Conservation (phyloP, 2,113 vertebrate genomes). For the Delphinus delphis region DNA sequence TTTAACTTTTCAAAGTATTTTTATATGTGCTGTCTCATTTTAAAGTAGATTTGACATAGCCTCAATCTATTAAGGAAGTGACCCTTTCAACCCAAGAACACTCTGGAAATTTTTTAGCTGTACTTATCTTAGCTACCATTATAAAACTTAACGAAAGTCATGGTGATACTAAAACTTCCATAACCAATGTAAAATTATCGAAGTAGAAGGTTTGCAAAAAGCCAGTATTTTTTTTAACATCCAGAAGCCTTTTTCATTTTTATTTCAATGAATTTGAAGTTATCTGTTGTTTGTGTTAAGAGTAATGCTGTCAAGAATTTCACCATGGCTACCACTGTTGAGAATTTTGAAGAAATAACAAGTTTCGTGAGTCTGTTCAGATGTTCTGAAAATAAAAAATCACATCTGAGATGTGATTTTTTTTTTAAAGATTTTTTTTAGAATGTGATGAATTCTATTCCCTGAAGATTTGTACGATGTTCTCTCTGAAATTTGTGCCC, state of each 20-base stretch:
- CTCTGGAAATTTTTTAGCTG: slow-evolving; percentile 44
- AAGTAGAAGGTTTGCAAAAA: slow-evolving; percentile 38
- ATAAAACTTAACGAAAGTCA: slow-evolving; percentile 64
- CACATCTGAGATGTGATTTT: not conserved
- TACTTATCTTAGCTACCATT: slow-evolving; percentile 50
- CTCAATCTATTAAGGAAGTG: slow-evolving; percentile 69
- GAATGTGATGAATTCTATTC: not conserved
- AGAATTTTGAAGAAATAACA: slow-evolving; percentile 47
- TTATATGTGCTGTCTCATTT: slow-evolving; percentile 71
- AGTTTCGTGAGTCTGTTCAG: not conserved
- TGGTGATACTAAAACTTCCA: slow-evolving; percentile 56
- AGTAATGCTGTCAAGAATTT: slow-evolving; percentile 34
- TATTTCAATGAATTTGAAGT: slow-evolving; percentile 33
- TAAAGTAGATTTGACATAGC: slow-evolving; percentile 63
- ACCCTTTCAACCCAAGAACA: slow-evolving; percentile 67
- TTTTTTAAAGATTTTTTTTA: not conserved
- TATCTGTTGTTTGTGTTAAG: slow-evolving; percentile 49
- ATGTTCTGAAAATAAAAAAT: not conserved
- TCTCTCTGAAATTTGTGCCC: not conserved
- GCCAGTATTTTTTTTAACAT: slow-evolving; percentile 39
- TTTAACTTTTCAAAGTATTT: slow-evolving; percentile 73
- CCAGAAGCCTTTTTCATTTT: slow-evolving; percentile 29
- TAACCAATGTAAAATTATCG: slow-evolving; percentile 18
- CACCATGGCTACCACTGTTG: not conserved
- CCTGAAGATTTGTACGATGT: not conserved